Base-by-base conservation (phyloP, 2,888 invertebrate genomes). In the Vesta saturnalis region DNA sequence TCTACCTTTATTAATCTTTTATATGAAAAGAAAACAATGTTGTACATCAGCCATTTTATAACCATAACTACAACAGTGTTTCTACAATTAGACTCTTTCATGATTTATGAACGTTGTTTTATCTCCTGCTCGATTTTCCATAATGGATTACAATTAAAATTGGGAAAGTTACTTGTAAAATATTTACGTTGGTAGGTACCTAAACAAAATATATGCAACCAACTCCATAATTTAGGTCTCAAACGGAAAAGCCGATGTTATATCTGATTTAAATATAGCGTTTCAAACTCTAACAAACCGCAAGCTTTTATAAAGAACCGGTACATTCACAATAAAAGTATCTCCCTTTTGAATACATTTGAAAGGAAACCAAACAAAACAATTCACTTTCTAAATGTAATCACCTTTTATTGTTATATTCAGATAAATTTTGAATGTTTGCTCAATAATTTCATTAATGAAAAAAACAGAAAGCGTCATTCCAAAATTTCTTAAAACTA, bases 181-280 rank as follows among this genome's bases (percentile, higher is more conserved):
- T n/a, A n/a, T n/a, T n/a, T n/a, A n/a, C n/a, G n/a, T 39, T 12
- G 2, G 8, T 39, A 4, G 2, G 12, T 39, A 39, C n/a, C 8
- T 39, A 39, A 39, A 39, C 39, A 39, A 39, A 39, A 39, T 39
- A n/a, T n/a, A 47, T 12, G 47, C 21, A 18, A 58, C 49, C 21
- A 30, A 49, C 49, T 60, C 49, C 46, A 47, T 47, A 49, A 60
- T 35, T 39, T 46, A 58, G 39, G 46, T 35, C 18, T 19, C 55
- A 39, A 58, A 58, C 58, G 39, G 58, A 58, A 58, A 39, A 43
- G 43, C 49, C 47, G 60, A 19, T 22, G 47, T 46, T 60, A 60
- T 60, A 49, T 60, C 60, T 47, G 60, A 60, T 60, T 19, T 21
- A 47, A 60, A 60, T 60, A 23, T 18, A 60, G 12, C 21, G 10